These are phyloP conservation scores for Plodia interpunctella DNA, from an alignment of 1,140 invertebrate genomes.

Conservation along the genomic window DNA sequence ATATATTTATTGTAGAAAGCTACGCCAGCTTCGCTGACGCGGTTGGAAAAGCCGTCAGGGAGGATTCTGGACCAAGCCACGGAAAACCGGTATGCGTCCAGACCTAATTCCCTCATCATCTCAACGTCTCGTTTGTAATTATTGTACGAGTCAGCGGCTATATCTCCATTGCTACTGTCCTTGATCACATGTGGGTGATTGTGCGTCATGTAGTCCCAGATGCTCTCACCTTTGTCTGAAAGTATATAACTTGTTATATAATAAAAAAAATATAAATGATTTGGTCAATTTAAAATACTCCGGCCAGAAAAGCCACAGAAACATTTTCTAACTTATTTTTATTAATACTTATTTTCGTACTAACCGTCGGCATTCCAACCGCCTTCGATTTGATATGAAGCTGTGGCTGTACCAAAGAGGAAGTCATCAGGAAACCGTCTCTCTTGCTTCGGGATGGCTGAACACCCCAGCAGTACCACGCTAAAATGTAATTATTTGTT, in stretches of 20 bases:
- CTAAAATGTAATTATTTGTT: too few species aligned
- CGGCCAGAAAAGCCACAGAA: too few species aligned
- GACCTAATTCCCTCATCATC: conserved; percentile 29
- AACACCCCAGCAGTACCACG: conserved; percentile 14
- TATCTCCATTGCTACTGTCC: conserved; percentile 36
- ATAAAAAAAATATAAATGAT: too few species aligned
- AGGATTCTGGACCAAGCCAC: conserved; percentile 80
- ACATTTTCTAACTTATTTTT: too few species aligned
- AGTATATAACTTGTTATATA: background rate
- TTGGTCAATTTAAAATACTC: too few species aligned
- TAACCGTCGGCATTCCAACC: conserved; percentile 65
- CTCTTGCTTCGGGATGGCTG: conserved; percentile 18
- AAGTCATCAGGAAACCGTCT: conserved; percentile 51
- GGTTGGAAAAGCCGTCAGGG: conserved; percentile 73
- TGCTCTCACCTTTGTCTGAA: conserved; percentile 68
- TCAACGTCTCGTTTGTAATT: conserved; percentile 40
- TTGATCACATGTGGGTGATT: conserved; percentile 22
- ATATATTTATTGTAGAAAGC: conserved; percentile 80
- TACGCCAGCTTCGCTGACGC: conserved; percentile 72
- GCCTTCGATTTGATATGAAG: conserved; percentile 73
- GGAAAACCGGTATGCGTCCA: conserved; percentile 77
- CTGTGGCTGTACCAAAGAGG: conserved; percentile 64
- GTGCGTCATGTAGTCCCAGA: conserved; percentile 57
- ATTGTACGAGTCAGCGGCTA: conserved; percentile 23
- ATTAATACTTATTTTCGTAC: too few species aligned